These are phyloP conservation scores for Mugil cephalus DNA, from an alignment of 2,113 vertebrate genomes.

Conservation along the genomic window DNA sequence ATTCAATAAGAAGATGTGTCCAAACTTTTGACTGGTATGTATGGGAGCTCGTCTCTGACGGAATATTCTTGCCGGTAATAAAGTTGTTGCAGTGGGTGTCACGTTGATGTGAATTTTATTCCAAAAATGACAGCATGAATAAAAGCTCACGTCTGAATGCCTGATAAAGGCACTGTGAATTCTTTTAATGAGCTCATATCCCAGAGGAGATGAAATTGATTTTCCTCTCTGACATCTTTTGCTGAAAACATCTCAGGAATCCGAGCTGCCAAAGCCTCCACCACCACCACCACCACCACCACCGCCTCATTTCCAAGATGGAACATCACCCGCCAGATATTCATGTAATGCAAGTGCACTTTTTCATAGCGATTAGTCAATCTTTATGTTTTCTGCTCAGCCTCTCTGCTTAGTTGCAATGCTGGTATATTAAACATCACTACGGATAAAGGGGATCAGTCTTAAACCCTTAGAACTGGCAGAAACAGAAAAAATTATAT, in stretches of 20 bases:
- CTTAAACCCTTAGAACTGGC: conserved; percentile 29
- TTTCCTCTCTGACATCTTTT: conserved; percentile 8
- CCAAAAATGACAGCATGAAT: conserved; percentile 7
- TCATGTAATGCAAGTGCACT: conserved; percentile 19
- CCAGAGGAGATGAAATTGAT: conserved; percentile 13
- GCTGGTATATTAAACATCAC: conserved; percentile 13
- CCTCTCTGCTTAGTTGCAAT: neutral
- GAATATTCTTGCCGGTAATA: neutral
- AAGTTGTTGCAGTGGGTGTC: conserved; percentile 8
- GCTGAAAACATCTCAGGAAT: conserved; percentile 22
- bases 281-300: neutral
- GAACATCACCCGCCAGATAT: conserved; percentile 5
- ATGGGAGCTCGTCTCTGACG: neutral
- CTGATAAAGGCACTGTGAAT: conserved; percentile 38
- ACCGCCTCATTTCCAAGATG: conserved; percentile 6
- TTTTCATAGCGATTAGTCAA: conserved; percentile 25
- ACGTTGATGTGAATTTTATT: neutral
- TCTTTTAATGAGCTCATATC: conserved; percentile 51
- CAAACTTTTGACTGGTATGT: too few species aligned
- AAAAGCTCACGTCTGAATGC: neutral
- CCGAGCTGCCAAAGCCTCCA: conserved; percentile 25
- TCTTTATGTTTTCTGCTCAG: conserved; percentile 9
- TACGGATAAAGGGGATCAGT: conserved; percentile 37
- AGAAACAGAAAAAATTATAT: conserved; percentile 22
- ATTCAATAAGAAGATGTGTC: too few species aligned